Evolutionary conservation across 2,113 vertebrate genomes (phyloP).

Genomic region (Callaeas wilsoni): DNA sequence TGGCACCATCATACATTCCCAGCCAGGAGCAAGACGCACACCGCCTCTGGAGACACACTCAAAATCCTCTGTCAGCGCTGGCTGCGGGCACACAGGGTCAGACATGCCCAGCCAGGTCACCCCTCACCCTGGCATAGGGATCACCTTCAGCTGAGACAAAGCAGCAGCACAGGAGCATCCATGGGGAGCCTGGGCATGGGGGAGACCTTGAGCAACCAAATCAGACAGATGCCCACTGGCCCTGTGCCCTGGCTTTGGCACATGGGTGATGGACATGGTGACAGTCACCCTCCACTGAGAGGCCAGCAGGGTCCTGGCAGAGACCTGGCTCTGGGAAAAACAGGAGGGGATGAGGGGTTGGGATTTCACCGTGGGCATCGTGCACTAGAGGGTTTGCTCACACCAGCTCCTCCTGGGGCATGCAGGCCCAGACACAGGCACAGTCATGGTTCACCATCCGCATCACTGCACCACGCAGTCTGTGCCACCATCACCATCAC

Average conservation of each 20-base stretch:
- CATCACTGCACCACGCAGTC: fast-evolving
- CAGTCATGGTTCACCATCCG: fast-evolving
- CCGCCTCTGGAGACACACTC: background rate
- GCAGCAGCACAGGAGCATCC: background rate
- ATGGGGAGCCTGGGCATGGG: fast-evolving
- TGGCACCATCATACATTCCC: fast-evolving
- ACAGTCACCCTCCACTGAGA: fast-evolving
- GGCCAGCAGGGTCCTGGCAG: background rate
- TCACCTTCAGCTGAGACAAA: background rate
- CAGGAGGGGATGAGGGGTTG: background rate
- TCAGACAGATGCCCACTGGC: fast-evolving
- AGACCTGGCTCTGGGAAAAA: background rate
- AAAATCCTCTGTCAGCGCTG: background rate
- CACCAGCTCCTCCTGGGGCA: background rate
- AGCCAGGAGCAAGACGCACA: fast-evolving
- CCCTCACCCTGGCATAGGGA: fast-evolving
- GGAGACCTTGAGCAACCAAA: background rate
- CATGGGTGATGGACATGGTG: background rate
- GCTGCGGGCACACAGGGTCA: background rate
- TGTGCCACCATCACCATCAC: background rate
- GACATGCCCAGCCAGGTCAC: background rate
- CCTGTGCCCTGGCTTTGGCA: background rate
- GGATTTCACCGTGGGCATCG: fast-evolving
- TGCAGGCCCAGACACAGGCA: background rate
- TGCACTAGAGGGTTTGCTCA: background rate